Percentiles rank a stretch among this genome's conserved stretches.
Conservation (phyloP, 2,888 invertebrate species). For the Gymnocheta viridis region DNA sequence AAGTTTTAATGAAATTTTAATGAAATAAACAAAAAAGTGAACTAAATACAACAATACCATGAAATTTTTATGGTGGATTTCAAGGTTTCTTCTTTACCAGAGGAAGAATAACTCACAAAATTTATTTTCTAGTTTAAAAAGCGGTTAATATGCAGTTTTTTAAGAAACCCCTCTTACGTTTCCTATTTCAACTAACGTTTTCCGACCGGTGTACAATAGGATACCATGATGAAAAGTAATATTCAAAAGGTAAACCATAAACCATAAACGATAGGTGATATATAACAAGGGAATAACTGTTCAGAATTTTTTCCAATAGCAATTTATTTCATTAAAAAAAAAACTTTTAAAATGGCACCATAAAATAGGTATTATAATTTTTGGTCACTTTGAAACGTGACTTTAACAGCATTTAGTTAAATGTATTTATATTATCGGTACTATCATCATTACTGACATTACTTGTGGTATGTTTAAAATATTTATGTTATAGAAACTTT, state of each 20-base stretch:
- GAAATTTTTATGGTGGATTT: neutral
- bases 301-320: neutral
- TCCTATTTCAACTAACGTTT: neutral
- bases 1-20: neutral
- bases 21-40: neutral
- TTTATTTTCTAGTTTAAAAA: too few relatives aligned
- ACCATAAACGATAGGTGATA: neutral
- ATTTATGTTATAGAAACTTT: neutral
- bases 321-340: neutral
- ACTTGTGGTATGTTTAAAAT: slow-evolving; percentile 46
- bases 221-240: neutral
- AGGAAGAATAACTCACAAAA: too few relatives aligned
- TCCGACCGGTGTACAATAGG: neutral
- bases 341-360: neutral
- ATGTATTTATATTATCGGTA: neutral
- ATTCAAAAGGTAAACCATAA: slow-evolving; percentile 33
- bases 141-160: too few relatives aligned
- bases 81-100: too few relatives aligned
- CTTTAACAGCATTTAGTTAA: slow-evolving; percentile 35
- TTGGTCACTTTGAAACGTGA: slow-evolving; percentile 61
- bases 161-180: too few relatives aligned
- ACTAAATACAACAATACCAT: neutral
- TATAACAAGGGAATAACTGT: neutral
- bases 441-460: neutral
- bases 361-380: slow-evolving; percentile 22